Conservation (phyloP, 1,140 invertebrate genomes). For the Brachionus paranguensis region DNA sequence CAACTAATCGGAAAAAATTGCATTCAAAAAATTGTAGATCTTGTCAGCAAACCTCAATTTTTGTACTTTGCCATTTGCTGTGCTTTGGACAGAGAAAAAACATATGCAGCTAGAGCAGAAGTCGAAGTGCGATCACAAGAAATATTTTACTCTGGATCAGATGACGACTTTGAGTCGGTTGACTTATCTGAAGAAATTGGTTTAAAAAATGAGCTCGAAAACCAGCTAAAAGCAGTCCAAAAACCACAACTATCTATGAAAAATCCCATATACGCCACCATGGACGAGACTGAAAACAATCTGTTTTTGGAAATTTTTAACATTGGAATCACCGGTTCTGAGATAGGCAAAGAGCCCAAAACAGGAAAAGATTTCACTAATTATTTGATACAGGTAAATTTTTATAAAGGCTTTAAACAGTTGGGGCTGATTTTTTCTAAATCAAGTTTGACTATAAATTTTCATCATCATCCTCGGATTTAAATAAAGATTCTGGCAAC, state of each 20-base stretch:
- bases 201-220: background rate
- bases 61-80: background rate
- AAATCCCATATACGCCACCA: background rate
- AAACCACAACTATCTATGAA: background rate
- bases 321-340: background rate
- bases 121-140: background rate
- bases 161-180: background rate
- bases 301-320: background rate
- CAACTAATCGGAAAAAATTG: constrained; percentile 30
- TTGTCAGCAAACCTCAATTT: background rate
- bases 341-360: background rate
- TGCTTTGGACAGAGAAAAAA: background rate
- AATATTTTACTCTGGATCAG: background rate
- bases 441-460: constrained; percentile 8
- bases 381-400: constrained; percentile 8
- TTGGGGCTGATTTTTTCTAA: background rate
- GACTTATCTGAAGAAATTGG: background rate
- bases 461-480: background rate
- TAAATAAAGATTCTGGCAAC: background rate
- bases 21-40: background rate
- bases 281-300: background rate
- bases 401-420: background rate
- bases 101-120: background rate
- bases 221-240: background rate
- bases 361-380: constrained; percentile 25